Evolutionary conservation across 30 jellyfish, hydroid and myxozoan species (phyloP).

Genomic region (Phacellophora camtschatica): DNA sequence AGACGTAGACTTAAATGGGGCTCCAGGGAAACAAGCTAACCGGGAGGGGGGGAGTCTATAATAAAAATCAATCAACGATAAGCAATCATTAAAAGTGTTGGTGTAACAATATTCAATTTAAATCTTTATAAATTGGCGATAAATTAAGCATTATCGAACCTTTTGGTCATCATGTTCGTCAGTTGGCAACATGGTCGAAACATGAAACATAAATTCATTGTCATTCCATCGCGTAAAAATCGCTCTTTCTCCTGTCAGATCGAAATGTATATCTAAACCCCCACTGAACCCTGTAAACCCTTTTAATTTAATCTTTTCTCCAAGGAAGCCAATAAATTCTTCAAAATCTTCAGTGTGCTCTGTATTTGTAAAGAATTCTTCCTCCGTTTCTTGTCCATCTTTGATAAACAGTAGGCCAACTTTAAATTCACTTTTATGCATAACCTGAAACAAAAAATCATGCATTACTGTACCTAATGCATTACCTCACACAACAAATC

Average conservation of each 20-base stretch:
- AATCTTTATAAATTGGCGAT: too few relatives aligned
- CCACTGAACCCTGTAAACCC: conserved; percentile 92
- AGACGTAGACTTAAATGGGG: too few relatives aligned
- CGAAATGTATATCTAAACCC: conserved; percentile 82
- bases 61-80: too few relatives aligned
- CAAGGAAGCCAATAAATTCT: conserved; percentile 78
- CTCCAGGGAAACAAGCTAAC: too few relatives aligned
- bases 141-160: too few relatives aligned
- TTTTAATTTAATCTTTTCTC: conserved; percentile 65
- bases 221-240: conserved; percentile 79
- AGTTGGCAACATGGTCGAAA: conserved; percentile 86
- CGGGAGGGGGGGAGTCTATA: too few relatives aligned
- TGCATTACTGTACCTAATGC: too few relatives aligned
- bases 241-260: conserved; percentile 86
- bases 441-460: conserved; percentile 69
- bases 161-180: conserved; percentile 94
- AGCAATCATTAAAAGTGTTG: too few relatives aligned
- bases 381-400: conserved; percentile 89
- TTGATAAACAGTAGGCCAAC: conserved; percentile 86
- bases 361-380: conserved; percentile 84
- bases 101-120: too few relatives aligned
- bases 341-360: conserved; percentile 82
- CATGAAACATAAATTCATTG: conserved; percentile 89
- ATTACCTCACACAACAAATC: too few relatives aligned
- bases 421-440: conserved; percentile 89